Percentiles rank a stretch among this genome's conserved stretches.
phyloP scores from a whole-genome alignment of 2,888 invertebrate species.

The Stictocephala bisonia region DNA sequence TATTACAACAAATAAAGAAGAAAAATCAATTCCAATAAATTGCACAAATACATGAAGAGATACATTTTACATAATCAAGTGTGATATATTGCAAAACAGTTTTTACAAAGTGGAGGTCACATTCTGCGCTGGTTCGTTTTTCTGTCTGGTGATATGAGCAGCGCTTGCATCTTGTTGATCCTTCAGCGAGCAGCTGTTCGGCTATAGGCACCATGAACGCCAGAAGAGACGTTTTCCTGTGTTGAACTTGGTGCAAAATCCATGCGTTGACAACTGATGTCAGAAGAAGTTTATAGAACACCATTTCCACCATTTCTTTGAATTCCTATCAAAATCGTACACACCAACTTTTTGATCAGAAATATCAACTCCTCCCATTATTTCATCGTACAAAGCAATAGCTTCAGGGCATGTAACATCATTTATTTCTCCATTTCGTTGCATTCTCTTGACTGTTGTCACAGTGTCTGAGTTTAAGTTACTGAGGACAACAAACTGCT shows the following conservation, averaged over 20 bases:
- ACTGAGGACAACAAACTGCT: constrained; percentile 59
- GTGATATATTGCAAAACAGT: constrained; percentile 26
- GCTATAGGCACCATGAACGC: constrained; percentile 8
- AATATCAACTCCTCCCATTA: too few relatives aligned
- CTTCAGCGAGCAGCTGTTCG: constrained; percentile 42
- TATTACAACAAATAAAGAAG: not conserved
- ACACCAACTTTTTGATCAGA: too few relatives aligned
- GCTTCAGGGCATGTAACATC: constrained; percentile 52
- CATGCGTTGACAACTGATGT: constrained; percentile 57
- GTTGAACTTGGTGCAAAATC: constrained; percentile 56
- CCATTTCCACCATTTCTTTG: constrained; percentile 59
- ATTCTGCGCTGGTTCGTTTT: constrained; percentile 8
- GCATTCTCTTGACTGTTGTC: constrained; percentile 51
- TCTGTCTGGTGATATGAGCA: constrained; percentile 32
- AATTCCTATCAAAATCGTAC: too few relatives aligned
- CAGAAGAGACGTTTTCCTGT: constrained; percentile 46
- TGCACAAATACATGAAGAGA: constrained; percentile 6
- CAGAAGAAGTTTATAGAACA: constrained; percentile 59
- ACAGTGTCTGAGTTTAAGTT: constrained; percentile 56
- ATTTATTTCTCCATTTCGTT: constrained; percentile 59
- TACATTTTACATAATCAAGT: constrained; percentile 9
- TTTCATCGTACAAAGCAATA: constrained; percentile 55
- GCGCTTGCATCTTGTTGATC: constrained; percentile 42
- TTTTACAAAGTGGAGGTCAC: constrained; percentile 34
- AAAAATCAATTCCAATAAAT: constrained; percentile 13